These are phyloP conservation scores for Pitangus sulphuratus DNA, from an alignment of 2,797 vertebrate species.

Conservation along the genomic window DNA sequence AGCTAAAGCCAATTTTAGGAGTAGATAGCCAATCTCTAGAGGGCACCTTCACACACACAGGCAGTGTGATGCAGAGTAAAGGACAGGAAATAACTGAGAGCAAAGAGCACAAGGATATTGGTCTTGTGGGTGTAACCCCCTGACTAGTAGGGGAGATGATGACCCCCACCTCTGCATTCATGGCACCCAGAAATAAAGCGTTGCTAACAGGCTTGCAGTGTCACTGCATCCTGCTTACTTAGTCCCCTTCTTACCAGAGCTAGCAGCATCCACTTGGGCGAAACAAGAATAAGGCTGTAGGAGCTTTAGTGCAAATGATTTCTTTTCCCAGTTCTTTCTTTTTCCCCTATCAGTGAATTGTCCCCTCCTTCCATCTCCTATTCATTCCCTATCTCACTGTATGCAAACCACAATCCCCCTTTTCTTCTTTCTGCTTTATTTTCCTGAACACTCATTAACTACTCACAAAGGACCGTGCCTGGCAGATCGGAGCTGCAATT, in stretches of 20 bases:
- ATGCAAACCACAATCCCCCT: conserved; percentile 67
- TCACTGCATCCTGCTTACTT: not conserved
- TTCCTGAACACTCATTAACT: conserved; percentile 74
- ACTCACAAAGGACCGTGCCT: conserved; percentile 74
- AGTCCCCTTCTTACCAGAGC: not conserved
- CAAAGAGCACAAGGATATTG: not conserved
- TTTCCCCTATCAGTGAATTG: conserved; percentile 41
- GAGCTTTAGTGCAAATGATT: conserved; percentile 3
- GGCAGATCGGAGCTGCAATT: conserved; percentile 69
- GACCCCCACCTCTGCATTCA: not conserved
- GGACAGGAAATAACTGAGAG: not conserved
- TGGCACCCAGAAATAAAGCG: not conserved
- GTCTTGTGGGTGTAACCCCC: not conserved
- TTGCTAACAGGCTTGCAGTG: not conserved
- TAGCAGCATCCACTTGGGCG: not conserved
- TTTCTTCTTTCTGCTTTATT: conserved; percentile 72
- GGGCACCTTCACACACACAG: conserved; percentile 6
- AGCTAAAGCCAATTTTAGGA: conserved; percentile 28
- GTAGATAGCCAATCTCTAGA: conserved; percentile 12
- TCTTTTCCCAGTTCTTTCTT: conserved; percentile 56
- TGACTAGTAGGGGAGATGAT: not conserved
- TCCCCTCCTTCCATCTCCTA: conserved; percentile 52
- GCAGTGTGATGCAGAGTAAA: not conserved
- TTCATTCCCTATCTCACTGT: conserved; percentile 62
- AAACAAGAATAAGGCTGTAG: conserved; percentile 17